Evolutionary conservation across 1,140 invertebrate genomes (phyloP).

Genomic region (Pogonus chalceus): DNA sequence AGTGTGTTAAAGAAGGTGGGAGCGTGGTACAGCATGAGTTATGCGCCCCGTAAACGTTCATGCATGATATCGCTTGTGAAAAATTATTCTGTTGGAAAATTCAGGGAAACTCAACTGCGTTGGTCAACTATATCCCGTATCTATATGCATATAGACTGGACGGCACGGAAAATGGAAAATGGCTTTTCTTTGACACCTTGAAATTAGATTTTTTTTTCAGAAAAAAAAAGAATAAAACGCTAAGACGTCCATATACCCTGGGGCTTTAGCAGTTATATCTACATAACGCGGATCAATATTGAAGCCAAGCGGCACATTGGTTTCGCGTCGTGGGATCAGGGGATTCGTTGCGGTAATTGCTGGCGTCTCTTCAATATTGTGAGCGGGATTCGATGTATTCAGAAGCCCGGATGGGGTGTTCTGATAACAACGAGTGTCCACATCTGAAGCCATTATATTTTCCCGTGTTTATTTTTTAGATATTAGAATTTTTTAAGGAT

Average conservation of each 20-base stretch:
- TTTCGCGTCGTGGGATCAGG: neutral
- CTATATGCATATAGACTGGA: slow-evolving; percentile 34
- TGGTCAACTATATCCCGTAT: slow-evolving; percentile 29
- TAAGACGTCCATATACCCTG: slow-evolving; percentile 27
- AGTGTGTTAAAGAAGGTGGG: neutral
- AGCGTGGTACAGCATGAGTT: neutral
- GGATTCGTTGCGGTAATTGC: neutral
- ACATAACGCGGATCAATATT: slow-evolving; percentile 23
- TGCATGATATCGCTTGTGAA: neutral
- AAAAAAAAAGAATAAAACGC: slow-evolving; percentile 30
- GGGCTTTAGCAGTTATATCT: slow-evolving; percentile 30
- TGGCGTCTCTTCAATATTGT: neutral
- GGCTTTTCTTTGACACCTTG: slow-evolving; percentile 38
- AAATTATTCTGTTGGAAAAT: slow-evolving; percentile 6
- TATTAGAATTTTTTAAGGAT: slow-evolving; percentile 8
- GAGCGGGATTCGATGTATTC: slow-evolving; percentile 16
- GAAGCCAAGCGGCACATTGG: slow-evolving; percentile 15
- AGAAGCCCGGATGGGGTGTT: slow-evolving; percentile 11
- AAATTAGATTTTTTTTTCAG: slow-evolving; percentile 36
- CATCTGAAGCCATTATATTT: slow-evolving; percentile 20
- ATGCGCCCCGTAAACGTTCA: neutral
- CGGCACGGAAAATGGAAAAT: slow-evolving; percentile 32
- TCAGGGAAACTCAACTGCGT: slow-evolving; percentile 9
- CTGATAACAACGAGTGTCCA: slow-evolving; percentile 16
- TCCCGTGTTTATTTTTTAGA: slow-evolving; percentile 10